Evolutionary conservation across 64 coral and sea anemone genomes (phyloP), one percentile per base, ranked within the genome.

Genomic region (Pocillopora damicornis): DNA sequence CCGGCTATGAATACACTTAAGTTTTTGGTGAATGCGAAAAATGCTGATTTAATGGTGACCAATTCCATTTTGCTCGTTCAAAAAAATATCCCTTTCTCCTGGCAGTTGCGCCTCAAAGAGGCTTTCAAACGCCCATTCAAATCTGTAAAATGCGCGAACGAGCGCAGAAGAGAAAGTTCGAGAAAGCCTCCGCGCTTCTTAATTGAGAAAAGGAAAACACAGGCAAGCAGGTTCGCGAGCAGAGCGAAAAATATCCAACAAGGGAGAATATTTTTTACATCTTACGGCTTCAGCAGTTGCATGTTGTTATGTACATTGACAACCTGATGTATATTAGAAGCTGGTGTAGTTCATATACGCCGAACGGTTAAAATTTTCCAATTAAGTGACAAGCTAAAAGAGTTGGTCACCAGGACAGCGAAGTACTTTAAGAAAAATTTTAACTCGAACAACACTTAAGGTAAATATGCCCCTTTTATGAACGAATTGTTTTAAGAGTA

Each of bases 361-460:
- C 13, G 3, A 81, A 18, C 15, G 10, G 22, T 9, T 18, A 22
- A 72, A 16, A 73, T 23, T 13, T 58, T 42, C 25, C 51, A 73
- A n/a, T 82, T 58, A 85, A 73, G 67, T 85, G 58, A 18, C 38
- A 20, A 9, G n/a, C 67, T 71, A 71, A 51, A 7, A 51, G 37
- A 16, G 35, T n/a, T 4, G 8, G 81, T 85, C 16, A 72, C 81
- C 81, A 85, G 2, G 65, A 45, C 11, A 85, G 63, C 81, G 12
- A 72, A 13, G 26, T 68, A 72, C 67, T 25, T 14, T 14, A 56
- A 58, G 17, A 85, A 85, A 85, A 85, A 85, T 85, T 37, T 15
- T 20, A 73, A 85, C 81, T 73, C 51, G 17, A 85, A 72, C 57
- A 57, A 57, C 15, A 37, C 79, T 63, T 8, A 36, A 63, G 23